phyloP scores from a whole-genome alignment of 2,113 vertebrate genomes.

The Terrapene triunguis region DNA sequence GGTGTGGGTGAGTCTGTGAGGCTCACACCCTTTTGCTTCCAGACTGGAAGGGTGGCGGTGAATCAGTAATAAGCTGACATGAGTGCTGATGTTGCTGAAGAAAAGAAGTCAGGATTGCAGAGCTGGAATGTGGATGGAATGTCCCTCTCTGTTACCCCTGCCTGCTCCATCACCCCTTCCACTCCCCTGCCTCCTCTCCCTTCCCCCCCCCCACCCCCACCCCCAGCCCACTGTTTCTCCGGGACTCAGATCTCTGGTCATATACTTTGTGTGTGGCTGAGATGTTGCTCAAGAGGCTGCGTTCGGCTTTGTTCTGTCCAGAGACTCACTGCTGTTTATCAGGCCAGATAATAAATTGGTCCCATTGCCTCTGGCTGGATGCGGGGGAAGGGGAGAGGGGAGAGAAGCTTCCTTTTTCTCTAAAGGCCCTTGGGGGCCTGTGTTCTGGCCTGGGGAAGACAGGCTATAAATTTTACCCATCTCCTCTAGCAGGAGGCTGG shows the following conservation, averaged over 20 bases:
- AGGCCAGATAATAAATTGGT: neutral
- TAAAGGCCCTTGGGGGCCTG: neutral
- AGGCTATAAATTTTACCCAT: slow-evolving; percentile 10
- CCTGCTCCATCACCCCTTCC: neutral
- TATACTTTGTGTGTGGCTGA: neutral
- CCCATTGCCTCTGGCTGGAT: neutral
- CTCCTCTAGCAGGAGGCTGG: neutral
- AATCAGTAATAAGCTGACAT: neutral
- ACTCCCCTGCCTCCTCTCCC: neutral
- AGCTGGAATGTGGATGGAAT: neutral
- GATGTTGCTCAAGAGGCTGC: neutral
- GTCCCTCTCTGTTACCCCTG: rapidly evolving
- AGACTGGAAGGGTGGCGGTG: rapidly evolving
- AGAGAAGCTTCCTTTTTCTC: slow-evolving; percentile 12
- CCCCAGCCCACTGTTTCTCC: rapidly evolving
- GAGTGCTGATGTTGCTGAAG: neutral
- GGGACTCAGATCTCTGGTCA: neutral
- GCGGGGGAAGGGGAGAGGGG: neutral
- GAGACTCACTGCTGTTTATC: neutral
- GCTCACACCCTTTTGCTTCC: neutral
- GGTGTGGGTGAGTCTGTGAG: too few species aligned
- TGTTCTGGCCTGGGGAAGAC: neutral
- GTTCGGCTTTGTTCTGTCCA: neutral
- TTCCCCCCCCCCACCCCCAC: neutral
- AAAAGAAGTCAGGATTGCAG: rapidly evolving